A percentile compares a stretch with the other conserved stretches of the same genome.
Evolutionary conservation across 2,797 vertebrate genomes (phyloP).

Genomic region (Xenops minutus): DNA sequence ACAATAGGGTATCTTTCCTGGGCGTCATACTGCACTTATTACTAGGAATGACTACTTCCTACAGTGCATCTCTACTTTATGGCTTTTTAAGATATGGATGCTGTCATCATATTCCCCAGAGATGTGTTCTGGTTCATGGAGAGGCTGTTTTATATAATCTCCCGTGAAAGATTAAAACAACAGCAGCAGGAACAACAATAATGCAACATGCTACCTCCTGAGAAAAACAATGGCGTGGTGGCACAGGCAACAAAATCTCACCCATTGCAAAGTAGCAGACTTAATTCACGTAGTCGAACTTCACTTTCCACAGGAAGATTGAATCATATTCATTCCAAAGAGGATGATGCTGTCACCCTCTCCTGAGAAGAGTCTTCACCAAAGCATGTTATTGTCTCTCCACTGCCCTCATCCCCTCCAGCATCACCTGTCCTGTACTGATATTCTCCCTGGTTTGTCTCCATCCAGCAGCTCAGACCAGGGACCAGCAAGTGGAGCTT

Average conservation of each 20-base stretch:
- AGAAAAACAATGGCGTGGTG: not conserved
- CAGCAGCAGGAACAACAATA: conserved; percentile 16
- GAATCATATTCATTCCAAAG: not conserved
- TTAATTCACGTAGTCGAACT: rapidly evolving
- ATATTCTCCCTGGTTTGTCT: not conserved
- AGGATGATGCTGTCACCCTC: not conserved
- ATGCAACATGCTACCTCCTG: not conserved
- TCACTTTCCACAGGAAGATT: not conserved
- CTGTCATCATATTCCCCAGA: conserved; percentile 47
- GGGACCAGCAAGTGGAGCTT: not conserved
- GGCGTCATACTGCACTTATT: conserved; percentile 26
- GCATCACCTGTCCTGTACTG: not conserved
- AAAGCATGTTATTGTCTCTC: not conserved
- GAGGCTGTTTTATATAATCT: conserved; percentile 56
- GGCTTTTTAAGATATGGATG: conserved; percentile 48
- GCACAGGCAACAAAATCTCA: not conserved
- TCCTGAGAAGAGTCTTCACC: not conserved
- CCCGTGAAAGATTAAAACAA: conserved; percentile 37
- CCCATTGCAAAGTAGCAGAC: not conserved
- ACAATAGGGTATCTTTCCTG: not conserved
- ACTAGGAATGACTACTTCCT: conserved; percentile 29
- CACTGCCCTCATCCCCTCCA: not conserved
- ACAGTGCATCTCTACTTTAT: not conserved
- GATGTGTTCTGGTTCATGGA: conserved; percentile 53
- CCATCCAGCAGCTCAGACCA: not conserved